Conservation (phyloP, 2,888 invertebrate species). For the Hyppa rectilinea region DNA sequence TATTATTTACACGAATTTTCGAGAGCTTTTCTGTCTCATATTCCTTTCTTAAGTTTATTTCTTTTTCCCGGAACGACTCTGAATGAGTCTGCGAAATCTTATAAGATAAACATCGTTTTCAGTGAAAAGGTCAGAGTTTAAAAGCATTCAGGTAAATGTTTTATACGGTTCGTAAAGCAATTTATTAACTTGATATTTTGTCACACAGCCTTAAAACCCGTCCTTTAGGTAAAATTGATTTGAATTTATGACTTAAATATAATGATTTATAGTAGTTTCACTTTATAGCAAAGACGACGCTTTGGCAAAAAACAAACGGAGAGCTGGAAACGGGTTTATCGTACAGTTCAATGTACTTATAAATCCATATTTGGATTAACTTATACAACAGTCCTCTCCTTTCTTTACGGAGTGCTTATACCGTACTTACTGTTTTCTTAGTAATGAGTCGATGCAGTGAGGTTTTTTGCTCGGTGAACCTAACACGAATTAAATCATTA, state of each 20-base stretch:
- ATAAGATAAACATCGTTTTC: constrained; percentile 30
- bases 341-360: constrained; percentile 56
- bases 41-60: constrained; percentile 11
- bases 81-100: constrained; percentile 24
- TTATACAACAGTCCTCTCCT: constrained; percentile 32
- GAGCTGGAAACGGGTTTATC: constrained; percentile 55
- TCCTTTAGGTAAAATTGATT: constrained; percentile 2
- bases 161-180: constrained; percentile 8
- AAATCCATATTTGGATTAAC: constrained; percentile 53
- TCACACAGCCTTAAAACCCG: constrained; percentile 9
- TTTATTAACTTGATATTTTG: constrained; percentile 31
- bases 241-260: constrained; percentile 11
- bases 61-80: constrained; percentile 19
- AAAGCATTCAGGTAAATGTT: constrained; percentile 35
- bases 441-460: constrained; percentile 51
- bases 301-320: constrained; percentile 48
- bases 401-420: constrained; percentile 36
- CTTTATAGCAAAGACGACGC: constrained; percentile 16
- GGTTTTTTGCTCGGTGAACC: constrained; percentile 47
- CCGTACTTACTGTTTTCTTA: constrained; percentile 51
- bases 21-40: constrained; percentile 4
- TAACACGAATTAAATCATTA: constrained; percentile 41
- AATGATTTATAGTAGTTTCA: constrained; percentile 27
- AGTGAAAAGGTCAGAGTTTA: constrained; percentile 34
- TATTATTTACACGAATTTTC: constrained; percentile 22